These are phyloP conservation scores for Caenorhabditis japonica DNA, from an alignment of 2,888 invertebrate species.

Conservation along the genomic window DNA sequence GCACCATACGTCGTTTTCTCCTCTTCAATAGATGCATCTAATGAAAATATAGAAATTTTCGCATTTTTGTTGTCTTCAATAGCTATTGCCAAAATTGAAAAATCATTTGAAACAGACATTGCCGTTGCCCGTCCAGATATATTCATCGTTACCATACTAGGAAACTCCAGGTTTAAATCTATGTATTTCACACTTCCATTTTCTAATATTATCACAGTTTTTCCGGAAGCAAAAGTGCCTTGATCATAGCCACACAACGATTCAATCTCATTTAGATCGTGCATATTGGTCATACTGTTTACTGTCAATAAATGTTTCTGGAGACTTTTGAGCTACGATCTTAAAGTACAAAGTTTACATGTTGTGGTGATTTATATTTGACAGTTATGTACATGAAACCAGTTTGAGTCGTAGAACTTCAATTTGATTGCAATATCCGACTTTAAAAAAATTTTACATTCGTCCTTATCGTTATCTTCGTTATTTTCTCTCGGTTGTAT, in stretches of 20 bases:
- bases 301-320: constrained; percentile 57
- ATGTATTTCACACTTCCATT: constrained; percentile 39
- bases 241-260: constrained; percentile 46
- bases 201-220: constrained; percentile 36
- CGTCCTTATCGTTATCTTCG: constrained; percentile 58
- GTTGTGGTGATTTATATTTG: neutral
- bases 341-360: constrained; percentile 29
- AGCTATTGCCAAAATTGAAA: constrained; percentile 37
- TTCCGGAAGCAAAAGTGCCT: constrained; percentile 31
- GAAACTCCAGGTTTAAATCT: constrained; percentile 10
- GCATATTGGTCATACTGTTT: constrained; percentile 63
- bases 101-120: constrained; percentile 47
- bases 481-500: constrained; percentile 33
- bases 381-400: constrained; percentile 50
- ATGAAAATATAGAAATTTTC: constrained; percentile 42
- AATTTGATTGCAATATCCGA: constrained; percentile 50
- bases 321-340: constrained; percentile 45
- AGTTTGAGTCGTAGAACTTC: constrained; percentile 46
- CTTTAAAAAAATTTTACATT: constrained; percentile 48
- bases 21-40: constrained; percentile 26
- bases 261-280: constrained; percentile 43
- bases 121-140: constrained; percentile 38
- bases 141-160: constrained; percentile 19
- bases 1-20: constrained; percentile 39
- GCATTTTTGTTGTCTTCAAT: constrained; percentile 51